A percentile compares a stretch with the other conserved stretches of the same genome.
Evolutionary conservation across 1,140 invertebrate species (phyloP).

Genomic region (Liolophura sinensis): DNA sequence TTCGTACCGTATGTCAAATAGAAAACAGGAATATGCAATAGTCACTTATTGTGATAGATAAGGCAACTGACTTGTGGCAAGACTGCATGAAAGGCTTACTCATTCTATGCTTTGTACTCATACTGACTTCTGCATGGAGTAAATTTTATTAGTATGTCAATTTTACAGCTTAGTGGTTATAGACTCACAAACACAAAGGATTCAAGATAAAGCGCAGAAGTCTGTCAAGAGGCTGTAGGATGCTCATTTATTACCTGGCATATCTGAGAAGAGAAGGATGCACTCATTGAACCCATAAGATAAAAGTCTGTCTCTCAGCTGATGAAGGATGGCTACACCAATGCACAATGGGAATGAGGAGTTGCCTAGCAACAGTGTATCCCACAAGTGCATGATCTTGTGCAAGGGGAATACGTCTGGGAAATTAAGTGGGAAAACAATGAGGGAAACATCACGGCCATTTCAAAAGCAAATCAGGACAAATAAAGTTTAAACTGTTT

Average conservation of each 20-base stretch:
- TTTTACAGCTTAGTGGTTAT: not conserved
- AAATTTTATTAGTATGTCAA: not conserved
- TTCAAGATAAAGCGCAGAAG: not conserved
- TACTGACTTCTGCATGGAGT: too few species aligned
- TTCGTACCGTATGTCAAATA: too few species aligned
- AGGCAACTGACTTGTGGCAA: too few species aligned
- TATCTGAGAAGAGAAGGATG: slow-evolving; percentile 93
- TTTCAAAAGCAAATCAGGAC: too few species aligned
- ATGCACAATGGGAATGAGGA: slow-evolving; percentile 94
- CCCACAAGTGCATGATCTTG: slow-evolving; percentile 98
- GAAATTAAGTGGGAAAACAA: slow-evolving; percentile 40
- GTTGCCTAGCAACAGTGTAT: slow-evolving; percentile 90
- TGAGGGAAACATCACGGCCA: too few species aligned
- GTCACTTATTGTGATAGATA: too few species aligned
- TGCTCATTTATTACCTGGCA: slow-evolving; percentile 69
- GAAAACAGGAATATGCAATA: too few species aligned
- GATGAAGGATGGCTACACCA: slow-evolving; percentile 89
- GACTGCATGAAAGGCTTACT: too few species aligned
- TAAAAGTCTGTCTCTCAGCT: slow-evolving; percentile 82
- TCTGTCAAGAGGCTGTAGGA: not conserved
- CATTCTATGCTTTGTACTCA: too few species aligned
- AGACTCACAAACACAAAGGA: not conserved
- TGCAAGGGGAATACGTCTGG: slow-evolving; percentile 96
- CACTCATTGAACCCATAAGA: slow-evolving; percentile 96
- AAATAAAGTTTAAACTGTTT: too few species aligned